Base-by-base conservation (phyloP, 2,113 vertebrate species). In the Orientallactaga bullata region DNA sequence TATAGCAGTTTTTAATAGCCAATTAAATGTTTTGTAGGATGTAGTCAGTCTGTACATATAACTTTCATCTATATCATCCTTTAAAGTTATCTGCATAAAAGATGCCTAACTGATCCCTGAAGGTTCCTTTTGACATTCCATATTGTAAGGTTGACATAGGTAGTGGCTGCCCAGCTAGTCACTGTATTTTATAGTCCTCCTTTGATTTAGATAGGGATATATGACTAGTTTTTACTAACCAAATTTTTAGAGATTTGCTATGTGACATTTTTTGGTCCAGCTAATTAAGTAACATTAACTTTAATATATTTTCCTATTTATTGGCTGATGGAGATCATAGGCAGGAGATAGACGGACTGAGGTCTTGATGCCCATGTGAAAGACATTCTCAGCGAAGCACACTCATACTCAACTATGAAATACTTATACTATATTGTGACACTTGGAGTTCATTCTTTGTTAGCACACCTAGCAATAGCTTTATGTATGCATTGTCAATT, bases 201-300 rank as follows among this genome's bases (percentile, higher is more conserved):
- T 74, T 60, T 42, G 24, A 63, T 82, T 69, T 42, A 93, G 11
- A 66, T 66, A 47, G 42, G 32, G 6, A 15, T 30, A 58, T 24
- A 16, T 77, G 8, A 65, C 26, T 68, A 39, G 30, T n/a, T 81
- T 37, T 90, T 30, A 88, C 37, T 51, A 93, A 42, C 0, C 42
- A 35, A 79, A 83, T 83, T 81, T 93, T 60, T 82, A 32, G 71
- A 58, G 13, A 89, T 86, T 77, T 82, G 28, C 12, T 82, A 85
- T 80, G 47, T 47, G 74, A 51, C 18, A 28, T 72, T 93, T 81
- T 88, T 28, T 61, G 23, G 28, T 16, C 63, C 72, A 72, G 91
- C 12, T 47, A 89, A 65, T 90, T 90, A 87, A 58, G 18, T 85
- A 71, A 24, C 20, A 84, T 61, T 58, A 24, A 68, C 61, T 89